Evolutionary conservation across 1,140 invertebrate genomes (phyloP), one percentile per base, ranked within the genome.

Genomic region (Grapholita molesta): DNA sequence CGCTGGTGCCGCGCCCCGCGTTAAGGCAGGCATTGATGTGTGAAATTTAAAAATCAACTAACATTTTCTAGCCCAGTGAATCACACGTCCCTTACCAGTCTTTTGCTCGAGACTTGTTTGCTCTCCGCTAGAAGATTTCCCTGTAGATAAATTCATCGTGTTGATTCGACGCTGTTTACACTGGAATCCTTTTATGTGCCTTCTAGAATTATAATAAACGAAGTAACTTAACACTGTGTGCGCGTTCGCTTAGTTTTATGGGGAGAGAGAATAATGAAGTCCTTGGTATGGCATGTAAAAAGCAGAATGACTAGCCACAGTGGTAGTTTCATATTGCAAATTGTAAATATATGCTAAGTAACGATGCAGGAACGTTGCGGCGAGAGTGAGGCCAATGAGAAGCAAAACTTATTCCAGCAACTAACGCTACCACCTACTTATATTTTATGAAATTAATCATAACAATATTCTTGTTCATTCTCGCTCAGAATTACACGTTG

Each of bases 1-100:
- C 57, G 57, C 4, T 15, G 64, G 15, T 32, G 64, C 61, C 64
- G 48, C 38, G 24, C 66, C 67, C 64, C 68, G 67, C 79, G 80
- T 88, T 86, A 80, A 82, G 78, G 72, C 64, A 74, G 38, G 79
- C 78, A 83, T 76, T 82, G 77, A 78, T 80, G 82, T 79, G 81
- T 85, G 82, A 86, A 88, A 88, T 89, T 88, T 86, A 88, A 89
- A 89, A 90, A 91, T 91, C 87, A 91, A 91, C 85, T 89, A 88
- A 88, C 85, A 88, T 91, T 89, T 91, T 91, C 88, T 84, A 82
- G 73, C 70, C 79, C 87, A 88, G 76, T 88, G 88, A 89, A 81
- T 84, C 80, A 80, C 78, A 83, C 82, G 79, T 84, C 82, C 78
- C 82, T 82, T 82, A 76, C 76, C 80, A 86, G 80, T 81, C 79